These are phyloP conservation scores for Gymnodraco acuticeps DNA, from an alignment of 2,797 vertebrate species.

Conservation along the genomic window DNA sequence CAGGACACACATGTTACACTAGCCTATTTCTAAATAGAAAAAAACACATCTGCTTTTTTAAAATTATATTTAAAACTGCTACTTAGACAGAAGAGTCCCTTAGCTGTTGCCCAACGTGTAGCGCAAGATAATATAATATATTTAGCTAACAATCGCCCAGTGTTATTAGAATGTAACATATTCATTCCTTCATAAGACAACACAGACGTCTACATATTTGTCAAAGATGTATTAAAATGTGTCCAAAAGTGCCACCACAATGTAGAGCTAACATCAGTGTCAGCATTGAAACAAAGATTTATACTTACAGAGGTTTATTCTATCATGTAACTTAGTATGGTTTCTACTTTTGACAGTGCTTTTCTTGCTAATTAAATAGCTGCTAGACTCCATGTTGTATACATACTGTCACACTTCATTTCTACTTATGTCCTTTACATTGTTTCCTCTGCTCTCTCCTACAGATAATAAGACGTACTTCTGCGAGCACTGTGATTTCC, in stretches of 20 bases:
- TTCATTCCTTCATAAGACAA: not conserved
- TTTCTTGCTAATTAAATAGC: constrained; percentile 6
- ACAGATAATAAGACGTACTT: constrained; percentile 88
- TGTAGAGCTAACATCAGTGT: not conserved
- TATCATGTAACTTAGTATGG: not conserved
- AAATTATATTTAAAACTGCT: not conserved
- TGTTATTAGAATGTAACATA: not conserved
- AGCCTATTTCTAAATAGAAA: too few relatives aligned
- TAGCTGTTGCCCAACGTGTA: not conserved
- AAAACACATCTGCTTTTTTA: too few relatives aligned
- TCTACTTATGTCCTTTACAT: not conserved
- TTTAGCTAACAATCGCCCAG: not conserved
- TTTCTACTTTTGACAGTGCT: not conserved
- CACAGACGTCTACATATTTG: not conserved
- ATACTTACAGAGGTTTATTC: constrained; percentile 1
- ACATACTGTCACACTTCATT: not conserved
- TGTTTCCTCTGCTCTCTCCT: constrained; percentile 38
- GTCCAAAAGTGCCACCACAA: not conserved
- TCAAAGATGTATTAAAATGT: not conserved
- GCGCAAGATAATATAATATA: not conserved
- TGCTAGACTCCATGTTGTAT: not conserved
- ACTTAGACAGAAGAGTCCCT: not conserved
- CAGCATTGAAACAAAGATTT: constrained; percentile 2
- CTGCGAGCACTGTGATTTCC: constrained; percentile 88
- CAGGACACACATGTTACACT: too few relatives aligned